These are phyloP conservation scores for Ceratoteleas bidentatus DNA, from an alignment of 1,140 invertebrate species.

Conservation along the genomic window DNA sequence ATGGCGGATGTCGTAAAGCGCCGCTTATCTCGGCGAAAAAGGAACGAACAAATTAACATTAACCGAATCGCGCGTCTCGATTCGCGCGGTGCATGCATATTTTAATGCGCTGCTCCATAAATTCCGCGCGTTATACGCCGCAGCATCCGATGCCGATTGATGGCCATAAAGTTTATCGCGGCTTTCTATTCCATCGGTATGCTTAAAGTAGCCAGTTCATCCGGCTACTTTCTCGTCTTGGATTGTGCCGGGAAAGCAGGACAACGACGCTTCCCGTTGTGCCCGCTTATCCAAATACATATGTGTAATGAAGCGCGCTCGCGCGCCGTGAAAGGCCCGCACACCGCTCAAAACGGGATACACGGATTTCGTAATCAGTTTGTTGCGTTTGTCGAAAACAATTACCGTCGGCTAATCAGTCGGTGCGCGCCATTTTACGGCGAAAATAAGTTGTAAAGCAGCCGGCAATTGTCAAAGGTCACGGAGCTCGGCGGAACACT, in stretches of 20 bases:
- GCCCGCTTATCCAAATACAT: constrained; percentile 64
- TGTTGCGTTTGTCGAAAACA: constrained; percentile 36
- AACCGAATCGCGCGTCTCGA: too few species aligned
- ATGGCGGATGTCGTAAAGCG: too few species aligned
- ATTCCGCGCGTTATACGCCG: constrained; percentile 51
- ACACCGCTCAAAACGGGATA: constrained; percentile 52
- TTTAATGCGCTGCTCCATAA: constrained; percentile 56
- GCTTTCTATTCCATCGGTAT: constrained; percentile 69
- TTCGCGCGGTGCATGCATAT: constrained; percentile 43
- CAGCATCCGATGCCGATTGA: constrained; percentile 65
- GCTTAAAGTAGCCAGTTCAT: constrained; percentile 69
- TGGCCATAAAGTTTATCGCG: constrained; percentile 64
- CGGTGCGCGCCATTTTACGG: background rate
- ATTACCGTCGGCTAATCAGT: constrained; percentile 39
- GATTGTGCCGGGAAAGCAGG: constrained; percentile 67
- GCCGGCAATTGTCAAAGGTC: too few species aligned
- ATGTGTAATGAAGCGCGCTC: constrained; percentile 60
- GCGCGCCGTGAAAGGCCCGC: constrained; percentile 57
- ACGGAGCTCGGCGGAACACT: too few species aligned
- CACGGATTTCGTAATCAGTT: constrained; percentile 34
- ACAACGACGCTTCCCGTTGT: constrained; percentile 64
- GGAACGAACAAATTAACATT: too few species aligned
- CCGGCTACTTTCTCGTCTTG: constrained; percentile 68
- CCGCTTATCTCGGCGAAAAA: too few species aligned
- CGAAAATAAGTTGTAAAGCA: too few species aligned